Base-by-base conservation (phyloP, 2,888 invertebrate genomes). In the Eulithis prunata region DNA sequence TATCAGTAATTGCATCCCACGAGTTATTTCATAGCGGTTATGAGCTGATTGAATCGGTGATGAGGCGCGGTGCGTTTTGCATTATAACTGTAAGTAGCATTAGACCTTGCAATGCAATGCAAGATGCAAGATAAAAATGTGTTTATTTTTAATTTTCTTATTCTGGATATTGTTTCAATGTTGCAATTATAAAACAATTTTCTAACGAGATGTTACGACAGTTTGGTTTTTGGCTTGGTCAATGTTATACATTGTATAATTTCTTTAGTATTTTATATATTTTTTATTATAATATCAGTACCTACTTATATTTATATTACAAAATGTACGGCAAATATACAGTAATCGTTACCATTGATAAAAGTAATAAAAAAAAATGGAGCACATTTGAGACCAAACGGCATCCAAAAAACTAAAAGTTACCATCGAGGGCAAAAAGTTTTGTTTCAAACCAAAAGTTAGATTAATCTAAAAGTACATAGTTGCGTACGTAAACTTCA, bases 1-100 rank as follows among this genome's bases (percentile, higher is more conserved):
- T 82, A 84, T 81, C 81, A 78, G 80, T 83, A 82, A 85, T 82
- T 80, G 75, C 80, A 78, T 86, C 88, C 83, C 87, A 85, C 82
- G 86, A 81, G 84, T 75, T 75, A 80, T 83, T 81, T 78, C 76
- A 76, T 68, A 65, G 71, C 66, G 68, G 66, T 65, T 68, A 68
- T 74, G 67, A 68, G 60, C 64, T 63, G 74, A 75, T 78, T 70
- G 79, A 76, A 80, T 81, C 72, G 51, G 62, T 76, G 77, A 82
- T 82, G 70, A 71, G 66, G 65, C n/a, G n/a, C n/a, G 21, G 21
- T 69, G 78, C 60, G 65, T 64, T 72, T 63, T 57, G 67, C 58
- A 57, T 59, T 65, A 49, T 70, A 72, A 72, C 74, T 70, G 74
- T 70, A 67, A 53, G 46, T 52, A 62, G 51, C 64, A 69, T 67